A percentile compares a stretch with the other conserved stretches of the same genome.
Evolutionary conservation across 2,888 invertebrate species (phyloP).

Genomic region (Harpalus rubripes): DNA sequence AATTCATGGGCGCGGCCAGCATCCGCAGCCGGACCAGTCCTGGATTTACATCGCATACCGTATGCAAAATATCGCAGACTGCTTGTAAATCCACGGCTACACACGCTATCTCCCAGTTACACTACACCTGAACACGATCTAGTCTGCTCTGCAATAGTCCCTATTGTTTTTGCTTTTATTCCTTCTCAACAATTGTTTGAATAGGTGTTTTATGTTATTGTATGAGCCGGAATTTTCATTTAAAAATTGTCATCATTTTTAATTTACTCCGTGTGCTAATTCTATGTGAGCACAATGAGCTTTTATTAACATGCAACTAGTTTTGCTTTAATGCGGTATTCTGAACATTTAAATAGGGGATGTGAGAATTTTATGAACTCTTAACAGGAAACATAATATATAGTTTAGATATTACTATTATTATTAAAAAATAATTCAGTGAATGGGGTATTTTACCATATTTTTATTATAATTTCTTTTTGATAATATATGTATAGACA

Average conservation of each 20-base stretch:
- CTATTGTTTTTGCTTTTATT: slow-evolving; percentile 40
- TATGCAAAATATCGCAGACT: slow-evolving; percentile 58
- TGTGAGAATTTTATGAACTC: no score
- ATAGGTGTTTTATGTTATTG: slow-evolving; percentile 45
- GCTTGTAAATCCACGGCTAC: slow-evolving; percentile 48
- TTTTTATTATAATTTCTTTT: no score
- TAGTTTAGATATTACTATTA: no score
- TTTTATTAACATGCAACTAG: slow-evolving; percentile 15
- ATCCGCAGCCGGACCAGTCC: slow-evolving; percentile 43
- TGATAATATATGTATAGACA: no score
- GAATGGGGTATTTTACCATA: no score
- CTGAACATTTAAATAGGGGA: no score
- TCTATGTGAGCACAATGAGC: slow-evolving; percentile 11
- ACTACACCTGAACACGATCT: background rate
- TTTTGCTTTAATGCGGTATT: background rate
- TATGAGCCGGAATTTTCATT: slow-evolving; percentile 15
- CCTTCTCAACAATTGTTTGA: slow-evolving; percentile 44
- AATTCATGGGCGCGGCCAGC: slow-evolving; percentile 38
- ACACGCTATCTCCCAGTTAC: background rate
- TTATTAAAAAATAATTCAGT: no score
- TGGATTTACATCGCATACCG: slow-evolving; percentile 62
- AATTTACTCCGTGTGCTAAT: slow-evolving; percentile 3
- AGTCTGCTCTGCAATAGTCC: background rate
- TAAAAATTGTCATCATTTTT: slow-evolving; percentile 46
- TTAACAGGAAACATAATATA: no score